Conservation (phyloP, 2,888 invertebrate species). For the Stegophylla sp. region DNA sequence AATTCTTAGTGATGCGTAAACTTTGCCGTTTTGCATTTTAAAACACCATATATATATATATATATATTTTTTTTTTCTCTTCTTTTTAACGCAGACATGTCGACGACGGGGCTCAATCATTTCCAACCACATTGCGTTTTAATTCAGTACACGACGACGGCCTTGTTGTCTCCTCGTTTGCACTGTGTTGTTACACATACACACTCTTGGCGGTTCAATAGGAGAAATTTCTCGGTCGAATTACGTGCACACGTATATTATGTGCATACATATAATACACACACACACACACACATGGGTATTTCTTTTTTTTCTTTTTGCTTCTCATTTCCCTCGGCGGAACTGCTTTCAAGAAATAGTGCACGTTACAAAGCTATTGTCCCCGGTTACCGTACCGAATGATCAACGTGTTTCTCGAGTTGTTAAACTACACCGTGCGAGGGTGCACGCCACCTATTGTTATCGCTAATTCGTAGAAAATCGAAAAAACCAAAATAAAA, state of each 20-base stretch:
- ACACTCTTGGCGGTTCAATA: slow-evolving; percentile 13
- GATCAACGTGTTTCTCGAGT: slow-evolving; percentile 39
- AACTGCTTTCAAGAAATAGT: slow-evolving; percentile 29
- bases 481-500: slow-evolving; percentile 4
- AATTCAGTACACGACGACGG: slow-evolving; percentile 14
- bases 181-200: no score
- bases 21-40: slow-evolving; percentile 17
- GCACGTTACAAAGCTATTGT: slow-evolving; percentile 29
- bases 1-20: slow-evolving; percentile 30
- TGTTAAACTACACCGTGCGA: slow-evolving; percentile 6
- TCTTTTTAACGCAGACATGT: neutral
- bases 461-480: slow-evolving; percentile 2
- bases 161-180: slow-evolving; percentile 33
- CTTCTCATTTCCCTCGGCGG: slow-evolving; percentile 1
- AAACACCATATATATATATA: neutral
- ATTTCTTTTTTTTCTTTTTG: slow-evolving; percentile 8
- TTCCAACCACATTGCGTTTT: slow-evolving; percentile 27
- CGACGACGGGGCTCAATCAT: slow-evolving; percentile 18
- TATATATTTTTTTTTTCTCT: no score
- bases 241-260: no score
- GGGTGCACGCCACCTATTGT: neutral
- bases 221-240: neutral
- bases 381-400: slow-evolving; percentile 29
- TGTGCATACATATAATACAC: no score
- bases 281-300: neutral